Evolutionary conservation across 2,888 invertebrate species (phyloP).

Genomic region (Microdon myrmicae): DNA sequence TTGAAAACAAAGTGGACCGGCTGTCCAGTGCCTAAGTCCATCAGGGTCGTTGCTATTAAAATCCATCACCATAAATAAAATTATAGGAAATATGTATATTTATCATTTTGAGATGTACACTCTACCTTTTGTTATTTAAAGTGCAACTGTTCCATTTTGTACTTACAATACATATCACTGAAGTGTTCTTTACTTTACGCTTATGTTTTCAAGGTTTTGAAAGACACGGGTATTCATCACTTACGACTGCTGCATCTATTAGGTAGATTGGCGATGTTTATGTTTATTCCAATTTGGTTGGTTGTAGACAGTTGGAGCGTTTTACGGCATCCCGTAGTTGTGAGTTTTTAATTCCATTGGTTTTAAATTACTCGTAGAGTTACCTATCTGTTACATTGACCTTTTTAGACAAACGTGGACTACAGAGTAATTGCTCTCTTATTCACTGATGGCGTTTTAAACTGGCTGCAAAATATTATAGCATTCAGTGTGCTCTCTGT

Average conservation of each 20-base stretch:
- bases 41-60: no score
- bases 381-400: conserved; percentile 2
- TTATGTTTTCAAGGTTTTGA: conserved; percentile 72
- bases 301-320: conserved; percentile 75
- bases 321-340: conserved; percentile 72
- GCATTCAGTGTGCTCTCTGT: conserved; percentile 93
- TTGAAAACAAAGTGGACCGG: no score
- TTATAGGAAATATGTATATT: no score
- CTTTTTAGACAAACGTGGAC: conserved; percentile 68
- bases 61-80: no score
- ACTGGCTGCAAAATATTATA: conserved; percentile 94
- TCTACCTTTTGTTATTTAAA: not conserved
- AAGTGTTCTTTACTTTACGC: not conserved
- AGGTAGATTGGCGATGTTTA: conserved; percentile 79
- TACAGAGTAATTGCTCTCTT: conserved; percentile 73
- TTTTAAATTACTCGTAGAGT: no score
- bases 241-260: conserved; percentile 83
- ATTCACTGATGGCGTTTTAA: conserved; percentile 84
- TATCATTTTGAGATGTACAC: no score
- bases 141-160: not conserved
- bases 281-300: conserved; percentile 88
- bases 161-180: not conserved
- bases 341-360: conserved; percentile 65
- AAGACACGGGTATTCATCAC: conserved; percentile 90
- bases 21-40: no score